phyloP scores from a whole-genome alignment of 1,140 invertebrate species.

The Chlorops oryzae region DNA sequence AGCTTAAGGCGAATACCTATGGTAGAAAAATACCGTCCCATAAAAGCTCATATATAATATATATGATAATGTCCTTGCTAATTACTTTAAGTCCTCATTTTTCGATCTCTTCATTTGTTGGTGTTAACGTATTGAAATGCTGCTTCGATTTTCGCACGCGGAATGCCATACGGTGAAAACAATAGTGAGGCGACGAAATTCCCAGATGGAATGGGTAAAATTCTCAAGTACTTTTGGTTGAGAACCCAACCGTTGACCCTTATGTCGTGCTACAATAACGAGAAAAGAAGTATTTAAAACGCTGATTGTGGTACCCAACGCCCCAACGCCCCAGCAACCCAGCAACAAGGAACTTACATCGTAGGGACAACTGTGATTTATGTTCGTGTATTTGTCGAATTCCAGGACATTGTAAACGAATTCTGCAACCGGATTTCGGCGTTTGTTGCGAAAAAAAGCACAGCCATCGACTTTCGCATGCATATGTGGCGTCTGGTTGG shows the following conservation, averaged over 20 bases:
- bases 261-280: slow-evolving; percentile 4
- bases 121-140: no score
- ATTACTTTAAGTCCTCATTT: no score
- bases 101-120: no score
- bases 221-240: background rate
- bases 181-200: no score
- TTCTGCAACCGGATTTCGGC: slow-evolving; percentile 13
- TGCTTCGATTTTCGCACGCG: no score
- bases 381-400: slow-evolving; percentile 1
- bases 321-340: background rate
- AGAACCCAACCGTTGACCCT: slow-evolving; percentile 2
- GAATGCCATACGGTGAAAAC: no score
- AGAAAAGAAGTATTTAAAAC: background rate
- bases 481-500: background rate
- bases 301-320: background rate
- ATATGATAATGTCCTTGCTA: no score
- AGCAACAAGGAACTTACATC: slow-evolving; percentile 10
- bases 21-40: no score
- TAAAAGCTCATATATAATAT: no score
- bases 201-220: slow-evolving; percentile 6
- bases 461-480: slow-evolving; percentile 17
- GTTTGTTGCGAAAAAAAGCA: slow-evolving; percentile 6
- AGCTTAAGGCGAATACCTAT: no score
- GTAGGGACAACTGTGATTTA: slow-evolving; percentile 20
- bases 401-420: slow-evolving; percentile 8